These are phyloP conservation scores for Gymnoscelis rufifasciata DNA, from an alignment of 2,888 invertebrate species.

Conservation along the genomic window DNA sequence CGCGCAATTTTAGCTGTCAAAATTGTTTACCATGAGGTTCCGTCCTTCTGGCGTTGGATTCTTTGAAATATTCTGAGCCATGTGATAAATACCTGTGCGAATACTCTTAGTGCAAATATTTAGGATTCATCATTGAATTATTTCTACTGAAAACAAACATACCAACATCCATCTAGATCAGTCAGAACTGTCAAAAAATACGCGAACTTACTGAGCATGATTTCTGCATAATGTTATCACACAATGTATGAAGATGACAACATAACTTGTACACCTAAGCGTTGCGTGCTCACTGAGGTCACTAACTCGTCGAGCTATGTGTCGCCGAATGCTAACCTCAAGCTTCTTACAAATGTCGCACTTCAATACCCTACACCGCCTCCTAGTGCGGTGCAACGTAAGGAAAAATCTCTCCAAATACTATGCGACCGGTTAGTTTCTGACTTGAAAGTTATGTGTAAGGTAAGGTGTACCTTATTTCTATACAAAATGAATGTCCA, in stretches of 20 bases:
- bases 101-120: constrained; percentile 6
- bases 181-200: constrained; percentile 63
- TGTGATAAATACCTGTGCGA: constrained; percentile 4
- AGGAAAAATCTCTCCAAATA: constrained; percentile 80
- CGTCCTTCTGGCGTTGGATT: constrained; percentile 12
- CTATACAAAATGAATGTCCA: background rate
- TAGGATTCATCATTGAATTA: constrained; percentile 15
- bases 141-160: constrained; percentile 24
- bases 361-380: constrained; percentile 75
- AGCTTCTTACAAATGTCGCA: constrained; percentile 82
- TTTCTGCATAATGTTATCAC: constrained; percentile 72
- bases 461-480: no score
- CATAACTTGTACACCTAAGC: constrained; percentile 74
- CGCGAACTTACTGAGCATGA: constrained; percentile 64
- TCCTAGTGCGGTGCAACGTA: constrained; percentile 71
- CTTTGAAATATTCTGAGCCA: constrained; percentile 6
- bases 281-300: constrained; percentile 76
- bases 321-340: constrained; percentile 83
- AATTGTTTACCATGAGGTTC: constrained; percentile 68
- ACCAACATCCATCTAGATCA: constrained; percentile 59
- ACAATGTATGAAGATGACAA: constrained; percentile 76
- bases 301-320: constrained; percentile 76
- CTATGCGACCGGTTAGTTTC: constrained; percentile 78
- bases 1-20: constrained; percentile 70
- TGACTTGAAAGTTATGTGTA: no score